Conservation (phyloP, 2,888 invertebrate genomes). For the Seladonia tumulorum region DNA sequence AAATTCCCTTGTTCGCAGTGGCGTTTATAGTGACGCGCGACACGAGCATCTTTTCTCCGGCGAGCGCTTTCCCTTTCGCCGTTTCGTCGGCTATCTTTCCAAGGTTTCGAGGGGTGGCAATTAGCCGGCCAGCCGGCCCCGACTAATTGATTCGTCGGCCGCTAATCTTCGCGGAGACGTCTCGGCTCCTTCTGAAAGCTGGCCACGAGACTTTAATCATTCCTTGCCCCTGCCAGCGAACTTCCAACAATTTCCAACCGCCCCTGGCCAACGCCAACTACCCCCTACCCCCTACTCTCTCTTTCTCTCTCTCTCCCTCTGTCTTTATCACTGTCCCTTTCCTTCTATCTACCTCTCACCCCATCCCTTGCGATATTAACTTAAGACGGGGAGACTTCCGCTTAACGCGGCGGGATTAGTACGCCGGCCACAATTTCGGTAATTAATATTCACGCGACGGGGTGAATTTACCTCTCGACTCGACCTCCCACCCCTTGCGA, state of each 20-base stretch:
- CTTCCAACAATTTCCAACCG: conserved; percentile 33
- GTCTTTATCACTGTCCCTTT: not conserved
- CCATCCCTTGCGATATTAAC: conserved; percentile 67
- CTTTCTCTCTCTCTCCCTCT: not conserved
- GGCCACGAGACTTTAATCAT: conserved; percentile 59
- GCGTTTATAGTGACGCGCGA: not conserved
- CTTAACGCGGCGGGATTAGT: conserved; percentile 50
- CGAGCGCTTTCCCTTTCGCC: not conserved
- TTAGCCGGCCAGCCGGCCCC: conserved; percentile 79
- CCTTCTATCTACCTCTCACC: conserved; percentile 4
- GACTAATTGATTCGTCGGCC: conserved; percentile 75
- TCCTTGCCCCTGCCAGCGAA: conserved; percentile 37
- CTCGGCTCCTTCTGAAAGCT: conserved; percentile 1
- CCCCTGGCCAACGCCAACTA: conserved; percentile 31
- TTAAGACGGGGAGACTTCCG: conserved; percentile 73
- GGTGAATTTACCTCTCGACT: conserved; percentile 22
- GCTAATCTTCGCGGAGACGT: conserved; percentile 46
- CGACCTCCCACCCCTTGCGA: not conserved
- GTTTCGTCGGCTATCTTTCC: not conserved
- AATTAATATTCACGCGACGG: conserved; percentile 74
- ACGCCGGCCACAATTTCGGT: conserved; percentile 68
- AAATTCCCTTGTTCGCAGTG: conserved; percentile 24
- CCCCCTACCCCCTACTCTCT: not conserved
- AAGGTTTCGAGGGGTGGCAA: conserved; percentile 66
- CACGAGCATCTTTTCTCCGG: not conserved